Conservation (phyloP, 2,888 invertebrate genomes). For the Glaucopsyche alexis region DNA sequence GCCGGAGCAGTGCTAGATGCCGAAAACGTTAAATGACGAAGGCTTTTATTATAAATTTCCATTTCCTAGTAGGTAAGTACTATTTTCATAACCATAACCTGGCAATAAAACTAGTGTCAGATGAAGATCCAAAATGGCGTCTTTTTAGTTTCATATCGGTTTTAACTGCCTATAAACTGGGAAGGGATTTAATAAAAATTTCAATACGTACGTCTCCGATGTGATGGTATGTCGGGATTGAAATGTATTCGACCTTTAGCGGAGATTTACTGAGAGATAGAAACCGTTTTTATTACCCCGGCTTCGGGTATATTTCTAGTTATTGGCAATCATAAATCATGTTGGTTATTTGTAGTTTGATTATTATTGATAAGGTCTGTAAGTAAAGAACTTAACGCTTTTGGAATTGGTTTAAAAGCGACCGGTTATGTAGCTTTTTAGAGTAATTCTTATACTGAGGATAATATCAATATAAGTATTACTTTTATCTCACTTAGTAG, state of each 20-base stretch:
- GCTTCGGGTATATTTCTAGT: neutral
- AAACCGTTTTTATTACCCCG: neutral
- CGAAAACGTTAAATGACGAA: no score
- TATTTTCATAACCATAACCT: neutral
- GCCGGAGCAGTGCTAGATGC: no score
- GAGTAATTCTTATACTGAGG: no score
- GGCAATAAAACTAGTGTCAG: neutral
- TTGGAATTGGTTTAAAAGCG: no score
- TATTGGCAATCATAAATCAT: slow-evolving; percentile 19
- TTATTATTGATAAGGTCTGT: neutral
- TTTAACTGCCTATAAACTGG: slow-evolving; percentile 19
- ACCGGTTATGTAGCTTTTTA: no score
- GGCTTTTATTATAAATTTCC: neutral
- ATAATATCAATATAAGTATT: no score
- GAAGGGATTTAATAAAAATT: slow-evolving; percentile 26
- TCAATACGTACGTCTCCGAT: slow-evolving; percentile 18
- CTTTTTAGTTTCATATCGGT: neutral
- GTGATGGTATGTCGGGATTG: slow-evolving; percentile 1
- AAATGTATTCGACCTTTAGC: slow-evolving; percentile 10
- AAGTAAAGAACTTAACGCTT: no score
- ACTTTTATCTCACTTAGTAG: no score
- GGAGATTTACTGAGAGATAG: neutral
- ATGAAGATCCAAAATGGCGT: neutral
- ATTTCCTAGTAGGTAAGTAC: neutral
- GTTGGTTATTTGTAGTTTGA: neutral